Percentiles rank a stretch among this genome's conserved stretches.
phyloP scores from a whole-genome alignment of 2,888 invertebrate species.

The Alsophila aescularia region DNA sequence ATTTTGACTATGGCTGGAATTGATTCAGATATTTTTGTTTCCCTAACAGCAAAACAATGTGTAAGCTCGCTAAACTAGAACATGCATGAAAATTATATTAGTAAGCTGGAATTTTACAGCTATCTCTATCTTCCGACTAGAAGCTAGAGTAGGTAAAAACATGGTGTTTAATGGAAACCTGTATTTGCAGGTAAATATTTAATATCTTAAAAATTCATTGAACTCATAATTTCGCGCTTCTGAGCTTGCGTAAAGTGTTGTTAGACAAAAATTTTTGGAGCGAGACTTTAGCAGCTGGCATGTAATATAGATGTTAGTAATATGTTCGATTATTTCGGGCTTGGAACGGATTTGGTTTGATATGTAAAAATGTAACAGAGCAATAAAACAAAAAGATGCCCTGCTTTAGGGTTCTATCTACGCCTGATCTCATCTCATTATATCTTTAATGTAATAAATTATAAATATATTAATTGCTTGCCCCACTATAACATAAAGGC shows the following conservation, averaged over 20 bases:
- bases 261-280: not conserved
- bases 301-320: not conserved
- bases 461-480: not conserved
- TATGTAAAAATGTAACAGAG: too few relatives aligned
- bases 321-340: too few relatives aligned
- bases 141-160: not conserved
- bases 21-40: too few relatives aligned
- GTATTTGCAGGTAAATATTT: not conserved
- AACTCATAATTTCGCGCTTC: not conserved
- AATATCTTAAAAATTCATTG: slow-evolving; percentile 1
- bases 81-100: slow-evolving; percentile 6
- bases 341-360: too few relatives aligned
- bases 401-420: too few relatives aligned
- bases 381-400: too few relatives aligned
- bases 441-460: not conserved
- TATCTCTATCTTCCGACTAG: not conserved
- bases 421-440: too few relatives aligned
- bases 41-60: not conserved
- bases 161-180: slow-evolving; percentile 5
- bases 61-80: not conserved
- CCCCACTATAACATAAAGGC: not conserved
- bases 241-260: not conserved
- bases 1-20: too few relatives aligned
- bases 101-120: not conserved
- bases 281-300: not conserved